Evolutionary conservation across 2,888 invertebrate genomes (phyloP).

Genomic region (Apamea epomidion): DNA sequence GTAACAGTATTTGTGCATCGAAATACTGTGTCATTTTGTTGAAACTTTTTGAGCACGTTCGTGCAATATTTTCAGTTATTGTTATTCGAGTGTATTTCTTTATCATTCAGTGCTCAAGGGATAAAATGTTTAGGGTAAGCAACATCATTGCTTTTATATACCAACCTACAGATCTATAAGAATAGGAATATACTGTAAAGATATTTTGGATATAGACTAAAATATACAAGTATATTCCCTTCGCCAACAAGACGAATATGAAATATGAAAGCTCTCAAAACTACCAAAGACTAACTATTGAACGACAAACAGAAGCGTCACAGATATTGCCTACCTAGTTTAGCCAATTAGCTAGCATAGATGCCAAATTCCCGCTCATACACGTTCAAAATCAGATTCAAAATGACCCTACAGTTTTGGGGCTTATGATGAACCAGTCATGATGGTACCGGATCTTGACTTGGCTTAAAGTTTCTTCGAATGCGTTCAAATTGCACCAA

Average conservation of each 20-base stretch:
- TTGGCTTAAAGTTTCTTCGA: not conserved
- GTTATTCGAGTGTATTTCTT: not conserved
- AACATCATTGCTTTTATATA: not conserved
- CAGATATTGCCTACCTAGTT: not conserved
- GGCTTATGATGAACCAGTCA: not conserved
- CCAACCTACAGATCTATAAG: not conserved
- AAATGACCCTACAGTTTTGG: not conserved
- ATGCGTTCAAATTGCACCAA: not conserved
- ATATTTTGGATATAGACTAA: not conserved
- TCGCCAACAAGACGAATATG: conserved; percentile 2
- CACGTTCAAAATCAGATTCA: not conserved
- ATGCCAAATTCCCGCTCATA: not conserved
- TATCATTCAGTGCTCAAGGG: not conserved
- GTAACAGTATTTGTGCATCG: not conserved
- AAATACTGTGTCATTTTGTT: conserved; percentile 10
- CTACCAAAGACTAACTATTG: conserved; percentile 17
- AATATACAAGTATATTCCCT: conserved; percentile 15
- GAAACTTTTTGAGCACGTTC: conserved; percentile 19
- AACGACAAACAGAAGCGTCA: not conserved
- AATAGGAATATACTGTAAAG: not conserved
- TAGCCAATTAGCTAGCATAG: not conserved
- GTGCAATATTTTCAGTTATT: conserved; percentile 12
- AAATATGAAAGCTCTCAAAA: not conserved
- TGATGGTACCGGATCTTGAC: not conserved
- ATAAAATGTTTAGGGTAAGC: not conserved